Evolutionary conservation across 1,140 invertebrate genomes (phyloP).

Genomic region (Pemphigus obesinymphae): DNA sequence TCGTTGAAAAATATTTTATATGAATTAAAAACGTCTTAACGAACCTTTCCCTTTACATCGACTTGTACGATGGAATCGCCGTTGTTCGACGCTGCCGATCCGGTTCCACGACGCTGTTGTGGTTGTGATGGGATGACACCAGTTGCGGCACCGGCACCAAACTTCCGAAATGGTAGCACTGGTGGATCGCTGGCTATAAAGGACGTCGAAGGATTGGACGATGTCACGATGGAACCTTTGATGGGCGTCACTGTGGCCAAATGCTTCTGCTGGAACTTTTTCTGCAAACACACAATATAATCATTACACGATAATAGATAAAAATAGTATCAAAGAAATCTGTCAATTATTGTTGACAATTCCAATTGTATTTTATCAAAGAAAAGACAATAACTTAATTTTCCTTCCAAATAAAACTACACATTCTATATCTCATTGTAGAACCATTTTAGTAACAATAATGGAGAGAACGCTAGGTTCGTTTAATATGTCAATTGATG

Average conservation of each 20-base stretch:
- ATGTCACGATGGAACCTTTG: background rate
- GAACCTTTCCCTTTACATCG: slow-evolving; percentile 11
- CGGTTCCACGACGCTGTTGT: background rate
- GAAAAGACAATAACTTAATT: too few relatives aligned
- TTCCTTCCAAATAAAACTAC: too few relatives aligned
- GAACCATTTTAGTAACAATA: too few relatives aligned
- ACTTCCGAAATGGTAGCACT: background rate
- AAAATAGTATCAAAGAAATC: too few relatives aligned
- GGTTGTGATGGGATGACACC: background rate
- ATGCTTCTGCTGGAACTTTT: background rate
- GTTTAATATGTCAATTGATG: too few relatives aligned
- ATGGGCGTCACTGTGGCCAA: background rate
- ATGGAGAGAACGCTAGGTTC: too few relatives aligned
- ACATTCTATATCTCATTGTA: too few relatives aligned
- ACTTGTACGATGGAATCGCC: background rate
- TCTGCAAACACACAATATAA: background rate
- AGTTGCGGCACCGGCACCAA: background rate
- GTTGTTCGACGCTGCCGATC: background rate
- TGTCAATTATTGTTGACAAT: too few relatives aligned
- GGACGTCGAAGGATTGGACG: background rate
- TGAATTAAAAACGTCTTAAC: too few relatives aligned
- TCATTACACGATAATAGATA: too few relatives aligned
- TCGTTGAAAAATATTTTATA: too few relatives aligned
- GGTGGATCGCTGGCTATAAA: background rate
- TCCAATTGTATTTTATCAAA: too few relatives aligned